A percentile compares a stretch with the other conserved stretches of the same genome.
These are phyloP conservation scores for Phoeniculus purpureus DNA, from an alignment of 2,797 vertebrate genomes.

Conservation along the genomic window DNA sequence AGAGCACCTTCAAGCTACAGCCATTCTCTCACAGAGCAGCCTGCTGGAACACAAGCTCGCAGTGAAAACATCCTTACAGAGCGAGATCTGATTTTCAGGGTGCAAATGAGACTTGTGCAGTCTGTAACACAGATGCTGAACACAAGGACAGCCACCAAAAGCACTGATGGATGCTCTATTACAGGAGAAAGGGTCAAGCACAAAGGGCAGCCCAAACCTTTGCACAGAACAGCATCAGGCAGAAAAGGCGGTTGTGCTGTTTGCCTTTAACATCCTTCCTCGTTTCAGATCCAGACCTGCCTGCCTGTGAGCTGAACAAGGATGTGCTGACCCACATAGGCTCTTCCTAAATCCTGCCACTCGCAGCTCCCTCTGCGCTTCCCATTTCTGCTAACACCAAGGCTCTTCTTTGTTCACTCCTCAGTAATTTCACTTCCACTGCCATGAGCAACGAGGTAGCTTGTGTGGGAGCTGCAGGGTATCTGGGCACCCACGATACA, in stretches of 20 bases:
- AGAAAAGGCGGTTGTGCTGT: not conserved
- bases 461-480: not conserved
- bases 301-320: not conserved
- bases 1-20: not conserved
- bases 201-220: not conserved
- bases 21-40: not conserved
- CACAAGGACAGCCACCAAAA: not conserved
- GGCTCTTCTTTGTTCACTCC: not conserved
- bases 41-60: not conserved
- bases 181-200: not conserved
- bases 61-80: not conserved
- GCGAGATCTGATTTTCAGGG: not conserved
- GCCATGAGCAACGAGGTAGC: not conserved
- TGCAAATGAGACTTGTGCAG: not conserved
- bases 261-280: not conserved
- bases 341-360: not conserved
- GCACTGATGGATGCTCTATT: not conserved
- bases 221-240: not conserved
- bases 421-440: not conserved
- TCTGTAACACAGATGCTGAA: not conserved
- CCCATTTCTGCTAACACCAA: not conserved
- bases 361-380: not conserved
- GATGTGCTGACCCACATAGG: constrained; percentile 25
- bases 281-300: not conserved
- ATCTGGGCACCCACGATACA: fast-evolving